phyloP scores from a whole-genome alignment of 2,797 vertebrate species.

The Orientallactaga sibirica region DNA sequence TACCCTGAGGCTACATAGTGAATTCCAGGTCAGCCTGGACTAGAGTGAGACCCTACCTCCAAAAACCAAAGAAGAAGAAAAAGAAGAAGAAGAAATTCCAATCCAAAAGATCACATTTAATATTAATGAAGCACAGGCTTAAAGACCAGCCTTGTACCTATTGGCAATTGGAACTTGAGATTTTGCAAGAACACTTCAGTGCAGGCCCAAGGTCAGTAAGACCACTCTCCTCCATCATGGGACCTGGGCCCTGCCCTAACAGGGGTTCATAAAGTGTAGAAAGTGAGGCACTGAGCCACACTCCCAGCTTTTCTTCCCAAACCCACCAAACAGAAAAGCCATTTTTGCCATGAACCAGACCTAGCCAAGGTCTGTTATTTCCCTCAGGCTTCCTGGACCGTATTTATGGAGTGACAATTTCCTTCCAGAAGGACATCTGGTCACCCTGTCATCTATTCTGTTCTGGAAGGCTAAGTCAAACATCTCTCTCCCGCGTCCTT shows the following conservation, averaged over 20 bases:
- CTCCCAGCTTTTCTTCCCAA: background rate
- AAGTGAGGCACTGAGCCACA: background rate
- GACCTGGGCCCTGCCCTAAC: background rate
- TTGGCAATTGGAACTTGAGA: background rate
- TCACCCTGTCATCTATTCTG: background rate
- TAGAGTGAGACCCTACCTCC: no score
- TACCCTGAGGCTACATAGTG: no score
- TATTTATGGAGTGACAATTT: conserved; percentile 9
- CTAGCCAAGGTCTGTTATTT: background rate
- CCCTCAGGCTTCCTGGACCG: background rate
- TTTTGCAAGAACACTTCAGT: background rate
- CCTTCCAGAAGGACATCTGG: conserved; percentile 41
- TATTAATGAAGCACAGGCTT: background rate
- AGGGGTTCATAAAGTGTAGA: background rate
- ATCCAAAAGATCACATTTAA: background rate
- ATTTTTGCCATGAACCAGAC: background rate
- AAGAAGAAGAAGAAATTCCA: background rate
- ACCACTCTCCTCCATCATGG: no score
- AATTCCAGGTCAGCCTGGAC: no score
- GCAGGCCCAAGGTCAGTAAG: background rate
- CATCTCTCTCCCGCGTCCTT: background rate
- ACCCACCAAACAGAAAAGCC: conserved; percentile 2
- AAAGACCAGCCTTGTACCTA: background rate
- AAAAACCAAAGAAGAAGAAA: no score
- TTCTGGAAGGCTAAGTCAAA: background rate